phyloP scores from a whole-genome alignment of 2,113 vertebrate genomes.

The Copsychus sechellarum region DNA sequence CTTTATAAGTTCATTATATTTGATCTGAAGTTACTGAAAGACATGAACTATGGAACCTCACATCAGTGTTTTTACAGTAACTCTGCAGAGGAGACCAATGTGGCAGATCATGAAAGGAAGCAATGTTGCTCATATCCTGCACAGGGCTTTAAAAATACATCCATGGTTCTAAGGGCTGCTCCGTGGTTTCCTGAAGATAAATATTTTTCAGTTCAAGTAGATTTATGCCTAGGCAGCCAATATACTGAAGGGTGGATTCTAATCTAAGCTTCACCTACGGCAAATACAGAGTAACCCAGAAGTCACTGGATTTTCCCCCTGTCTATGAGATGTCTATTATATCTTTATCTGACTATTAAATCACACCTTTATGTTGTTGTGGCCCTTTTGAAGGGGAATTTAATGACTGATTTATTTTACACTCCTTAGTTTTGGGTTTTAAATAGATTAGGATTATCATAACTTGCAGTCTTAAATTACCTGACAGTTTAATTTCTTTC shows the following conservation, averaged over 20 bases:
- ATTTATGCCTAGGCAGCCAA: neutral
- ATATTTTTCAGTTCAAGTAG: conserved; percentile 31
- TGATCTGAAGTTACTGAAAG: neutral
- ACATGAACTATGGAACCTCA: neutral
- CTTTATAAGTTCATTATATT: neutral
- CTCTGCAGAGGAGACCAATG: neutral
- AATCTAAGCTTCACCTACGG: neutral
- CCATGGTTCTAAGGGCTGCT: neutral
- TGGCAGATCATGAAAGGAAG: neutral
- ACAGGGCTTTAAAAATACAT: conserved; percentile 10
- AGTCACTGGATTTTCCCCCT: neutral
- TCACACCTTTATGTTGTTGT: neutral
- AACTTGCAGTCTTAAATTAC: neutral
- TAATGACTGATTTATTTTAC: neutral
- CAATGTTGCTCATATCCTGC: neutral
- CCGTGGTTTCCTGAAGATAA: conserved; percentile 11
- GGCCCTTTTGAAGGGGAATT: neutral
- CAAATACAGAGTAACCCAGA: neutral
- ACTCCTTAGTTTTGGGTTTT: neutral
- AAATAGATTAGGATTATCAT: neutral
- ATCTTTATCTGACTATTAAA: neutral
- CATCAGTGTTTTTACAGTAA: neutral
- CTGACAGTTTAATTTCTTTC: neutral
- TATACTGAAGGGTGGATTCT: neutral
- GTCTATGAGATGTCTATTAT: neutral